Evolutionary conservation across 1,140 invertebrate genomes (phyloP).

Genomic region (Brachionus paranguensis): DNA sequence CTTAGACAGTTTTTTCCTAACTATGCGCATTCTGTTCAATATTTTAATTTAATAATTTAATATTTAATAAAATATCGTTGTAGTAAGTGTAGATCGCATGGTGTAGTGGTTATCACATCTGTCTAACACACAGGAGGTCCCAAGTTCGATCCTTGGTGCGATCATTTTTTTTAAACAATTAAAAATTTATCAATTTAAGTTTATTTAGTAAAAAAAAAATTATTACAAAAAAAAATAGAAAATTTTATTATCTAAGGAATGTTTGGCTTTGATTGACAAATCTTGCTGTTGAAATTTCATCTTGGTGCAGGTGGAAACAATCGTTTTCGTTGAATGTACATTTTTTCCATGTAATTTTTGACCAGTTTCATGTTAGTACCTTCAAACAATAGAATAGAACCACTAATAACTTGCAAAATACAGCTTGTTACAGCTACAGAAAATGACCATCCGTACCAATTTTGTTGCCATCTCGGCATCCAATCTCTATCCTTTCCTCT

Average conservation of each 20-base stretch:
- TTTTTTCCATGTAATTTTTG: conserved; percentile 39
- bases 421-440: background rate
- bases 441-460: conserved; percentile 40
- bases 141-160: background rate
- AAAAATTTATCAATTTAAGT: background rate
- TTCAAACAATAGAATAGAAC: background rate
- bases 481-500: conserved; percentile 37
- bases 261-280: background rate
- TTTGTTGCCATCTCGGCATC: conserved; percentile 38
- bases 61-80: background rate
- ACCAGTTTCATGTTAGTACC: conserved; percentile 30
- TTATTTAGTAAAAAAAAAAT: background rate
- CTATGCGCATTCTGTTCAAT: no score
- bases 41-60: background rate
- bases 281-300: background rate
- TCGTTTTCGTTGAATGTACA: conserved; percentile 30
- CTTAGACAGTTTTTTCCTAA: no score
- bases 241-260: background rate
- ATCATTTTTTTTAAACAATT: background rate
- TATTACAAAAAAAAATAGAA: background rate
- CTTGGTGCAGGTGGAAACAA: conserved; percentile 32
- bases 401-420: conserved; percentile 5
- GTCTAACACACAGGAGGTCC: background rate
- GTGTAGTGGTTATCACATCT: background rate
- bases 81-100: background rate